Evolutionary conservation across 37 sponge, comb jelly and placozoan species (phyloP).

Genomic region (Oopsacas minuta): DNA sequence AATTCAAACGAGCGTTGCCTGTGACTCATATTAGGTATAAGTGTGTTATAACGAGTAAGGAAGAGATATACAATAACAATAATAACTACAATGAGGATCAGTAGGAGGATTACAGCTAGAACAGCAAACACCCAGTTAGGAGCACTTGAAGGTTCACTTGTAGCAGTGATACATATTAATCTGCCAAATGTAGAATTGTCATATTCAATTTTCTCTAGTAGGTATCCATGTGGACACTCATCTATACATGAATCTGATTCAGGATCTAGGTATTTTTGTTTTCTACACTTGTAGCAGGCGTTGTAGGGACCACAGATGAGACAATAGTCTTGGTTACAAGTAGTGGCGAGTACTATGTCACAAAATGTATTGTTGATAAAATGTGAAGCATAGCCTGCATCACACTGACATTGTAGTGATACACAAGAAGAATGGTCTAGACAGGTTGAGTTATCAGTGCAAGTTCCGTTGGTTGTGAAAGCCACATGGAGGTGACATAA

Average conservation of each 20-base stretch:
- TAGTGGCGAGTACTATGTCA: background rate
- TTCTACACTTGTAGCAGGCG: background rate
- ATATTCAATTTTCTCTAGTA: background rate
- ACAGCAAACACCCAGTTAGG: slow-evolving; percentile 27
- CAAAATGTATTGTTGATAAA: background rate
- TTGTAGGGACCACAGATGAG: background rate
- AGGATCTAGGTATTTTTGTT: background rate
- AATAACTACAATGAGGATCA: background rate
- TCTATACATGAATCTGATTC: background rate
- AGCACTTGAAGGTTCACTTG: background rate
- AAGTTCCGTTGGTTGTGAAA: background rate
- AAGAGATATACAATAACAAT: background rate
- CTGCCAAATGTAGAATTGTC: background rate
- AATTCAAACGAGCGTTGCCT: background rate
- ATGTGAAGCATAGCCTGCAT: background rate
- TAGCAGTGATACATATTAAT: background rate
- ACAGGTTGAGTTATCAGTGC: background rate
- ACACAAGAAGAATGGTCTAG: background rate
- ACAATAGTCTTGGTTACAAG: background rate
- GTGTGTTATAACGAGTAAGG: slow-evolving; percentile 25
- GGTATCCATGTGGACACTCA: background rate
- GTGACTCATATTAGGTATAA: background rate
- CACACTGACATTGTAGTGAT: background rate
- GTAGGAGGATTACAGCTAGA: slow-evolving; percentile 16
- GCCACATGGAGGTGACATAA: too few relatives aligned